These are phyloP conservation scores for Caenorhabditis drosophilae DNA, from an alignment of 2,888 invertebrate species.

Conservation along the genomic window DNA sequence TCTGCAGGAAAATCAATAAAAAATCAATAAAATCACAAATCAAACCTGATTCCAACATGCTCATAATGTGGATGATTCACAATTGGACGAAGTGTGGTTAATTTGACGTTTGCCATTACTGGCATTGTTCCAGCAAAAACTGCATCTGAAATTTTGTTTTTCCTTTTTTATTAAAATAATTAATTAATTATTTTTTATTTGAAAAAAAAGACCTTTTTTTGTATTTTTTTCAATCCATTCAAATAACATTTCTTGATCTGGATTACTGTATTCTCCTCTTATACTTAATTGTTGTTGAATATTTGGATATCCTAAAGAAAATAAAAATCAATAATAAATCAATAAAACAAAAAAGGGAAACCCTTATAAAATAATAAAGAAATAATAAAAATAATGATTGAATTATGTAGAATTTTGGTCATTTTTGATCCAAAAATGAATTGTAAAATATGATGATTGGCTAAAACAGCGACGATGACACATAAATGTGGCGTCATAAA, in stretches of 20 bases:
- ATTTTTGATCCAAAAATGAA: conserved; percentile 4
- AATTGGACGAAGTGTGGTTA: conserved; percentile 80
- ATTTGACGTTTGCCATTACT: conserved; percentile 81
- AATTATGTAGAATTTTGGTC: conserved; percentile 7
- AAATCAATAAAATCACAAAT: conserved; percentile 1
- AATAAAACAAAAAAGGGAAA: too few relatives aligned
- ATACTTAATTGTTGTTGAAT: conserved; percentile 71
- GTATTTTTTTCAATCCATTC: conserved; percentile 80
- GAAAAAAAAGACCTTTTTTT: conserved; percentile 30
- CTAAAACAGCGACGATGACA: conserved; percentile 77
- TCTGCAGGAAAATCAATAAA: conserved; percentile 72
- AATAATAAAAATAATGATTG: conserved; percentile 21
- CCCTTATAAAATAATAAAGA: too few relatives aligned
- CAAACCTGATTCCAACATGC: conserved; percentile 79
- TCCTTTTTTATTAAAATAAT: conserved; percentile 19
- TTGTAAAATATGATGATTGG: conserved; percentile 62
- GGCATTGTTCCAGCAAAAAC: conserved; percentile 88
- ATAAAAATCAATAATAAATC: too few relatives aligned
- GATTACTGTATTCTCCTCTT: conserved; percentile 78
- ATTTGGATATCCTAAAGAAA: conserved; percentile 30
- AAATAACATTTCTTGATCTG: conserved; percentile 79
- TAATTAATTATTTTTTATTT: too few relatives aligned
- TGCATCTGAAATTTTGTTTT: conserved; percentile 71
- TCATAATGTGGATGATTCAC: conserved; percentile 89
- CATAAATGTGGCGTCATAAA: conserved; percentile 82